Percentiles rank a stretch among this genome's conserved stretches.
phyloP scores from a whole-genome alignment of 1,140 invertebrate genomes.

The Maniola jurtina region DNA sequence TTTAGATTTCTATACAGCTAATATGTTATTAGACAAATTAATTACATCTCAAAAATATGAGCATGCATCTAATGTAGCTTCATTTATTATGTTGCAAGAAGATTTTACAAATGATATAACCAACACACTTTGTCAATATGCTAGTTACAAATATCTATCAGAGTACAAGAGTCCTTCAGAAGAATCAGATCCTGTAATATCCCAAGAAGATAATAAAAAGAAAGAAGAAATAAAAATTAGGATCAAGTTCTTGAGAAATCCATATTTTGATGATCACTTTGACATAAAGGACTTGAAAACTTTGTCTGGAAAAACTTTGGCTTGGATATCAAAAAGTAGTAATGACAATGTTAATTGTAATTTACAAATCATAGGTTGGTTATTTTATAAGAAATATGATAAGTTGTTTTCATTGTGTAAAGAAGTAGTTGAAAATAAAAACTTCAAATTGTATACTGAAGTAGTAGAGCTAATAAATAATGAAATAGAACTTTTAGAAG shows the following conservation, averaged over 20 bases:
- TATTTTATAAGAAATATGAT: constrained; percentile 84
- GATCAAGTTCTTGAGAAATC: constrained; percentile 89
- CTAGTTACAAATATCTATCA: constrained; percentile 87
- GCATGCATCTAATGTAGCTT: constrained; percentile 88
- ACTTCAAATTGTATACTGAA: constrained; percentile 56
- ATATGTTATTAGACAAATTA: constrained; percentile 90
- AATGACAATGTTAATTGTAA: constrained; percentile 81
- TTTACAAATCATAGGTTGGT: constrained; percentile 84
- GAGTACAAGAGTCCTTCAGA: constrained; percentile 66
- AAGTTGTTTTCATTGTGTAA: constrained; percentile 72
- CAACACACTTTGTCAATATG: constrained; percentile 84
- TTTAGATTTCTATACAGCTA: constrained; percentile 87
- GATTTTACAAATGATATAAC: constrained; percentile 87
- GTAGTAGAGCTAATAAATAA: constrained; percentile 50
- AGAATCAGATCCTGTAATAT: constrained; percentile 58
- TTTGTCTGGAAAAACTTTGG: constrained; percentile 89
- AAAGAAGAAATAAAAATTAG: constrained; percentile 87
- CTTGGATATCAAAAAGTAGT: constrained; percentile 79
- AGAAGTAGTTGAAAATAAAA: constrained; percentile 42
- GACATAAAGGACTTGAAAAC: constrained; percentile 84
- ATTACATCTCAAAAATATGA: constrained; percentile 84
- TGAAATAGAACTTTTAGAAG: constrained; percentile 41
- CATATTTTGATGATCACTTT: constrained; percentile 92
- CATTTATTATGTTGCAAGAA: constrained; percentile 93
- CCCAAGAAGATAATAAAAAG: constrained; percentile 63